Percentiles rank a stretch among this genome's conserved stretches.
Evolutionary conservation across 2,113 vertebrate genomes (phyloP).

Genomic region (Solea senegalensis): DNA sequence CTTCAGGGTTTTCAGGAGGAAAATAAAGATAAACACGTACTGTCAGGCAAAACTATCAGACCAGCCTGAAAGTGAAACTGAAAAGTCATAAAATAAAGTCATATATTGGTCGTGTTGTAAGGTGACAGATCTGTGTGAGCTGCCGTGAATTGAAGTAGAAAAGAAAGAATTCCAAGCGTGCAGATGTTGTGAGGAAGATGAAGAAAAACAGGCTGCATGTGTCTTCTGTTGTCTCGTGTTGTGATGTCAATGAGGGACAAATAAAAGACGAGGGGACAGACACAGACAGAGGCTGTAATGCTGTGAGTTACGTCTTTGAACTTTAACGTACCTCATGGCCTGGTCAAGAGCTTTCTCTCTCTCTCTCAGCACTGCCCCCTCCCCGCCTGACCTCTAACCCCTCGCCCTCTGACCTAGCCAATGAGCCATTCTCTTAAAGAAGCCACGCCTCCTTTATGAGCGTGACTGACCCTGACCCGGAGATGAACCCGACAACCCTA

Average conservation of each 20-base stretch:
- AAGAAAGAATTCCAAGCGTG: background rate
- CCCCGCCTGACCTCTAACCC: conserved; percentile 62
- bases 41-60: too few species aligned
- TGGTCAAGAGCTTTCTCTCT: conserved; percentile 68
- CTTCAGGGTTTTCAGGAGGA: background rate
- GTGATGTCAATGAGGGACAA: conserved; percentile 17
- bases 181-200: background rate
- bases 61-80: too few species aligned
- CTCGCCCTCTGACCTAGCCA: conserved; percentile 53
- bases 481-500: conserved; percentile 55
- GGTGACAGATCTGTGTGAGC: background rate
- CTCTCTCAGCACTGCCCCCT: conserved; percentile 20
- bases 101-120: background rate
- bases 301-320: conserved; percentile 75
- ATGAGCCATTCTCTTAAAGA: conserved; percentile 56
- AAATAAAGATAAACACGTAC: too few species aligned
- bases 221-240: background rate
- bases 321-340: conserved; percentile 53
- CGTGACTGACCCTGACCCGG: conserved; percentile 73
- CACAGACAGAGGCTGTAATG: conserved; percentile 25
- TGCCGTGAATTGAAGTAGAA: background rate
- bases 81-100: too few species aligned
- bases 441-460: conserved; percentile 64
- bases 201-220: background rate
- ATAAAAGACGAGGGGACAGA: conserved; percentile 25